phyloP scores from a whole-genome alignment of 2,113 vertebrate species.

The Pungitius pungitius region DNA sequence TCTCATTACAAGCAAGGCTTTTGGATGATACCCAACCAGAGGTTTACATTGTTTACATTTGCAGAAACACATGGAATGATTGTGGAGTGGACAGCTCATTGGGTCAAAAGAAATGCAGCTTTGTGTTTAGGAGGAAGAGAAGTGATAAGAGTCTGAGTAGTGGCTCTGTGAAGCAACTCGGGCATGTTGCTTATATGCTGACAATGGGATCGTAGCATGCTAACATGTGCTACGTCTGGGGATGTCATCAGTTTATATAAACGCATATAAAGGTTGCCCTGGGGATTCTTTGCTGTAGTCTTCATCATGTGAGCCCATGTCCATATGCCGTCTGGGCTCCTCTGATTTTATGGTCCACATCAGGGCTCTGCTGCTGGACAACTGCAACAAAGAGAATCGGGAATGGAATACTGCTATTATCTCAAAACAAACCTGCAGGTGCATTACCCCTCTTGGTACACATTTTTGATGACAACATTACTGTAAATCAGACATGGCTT shows the following conservation, averaged over 20 bases:
- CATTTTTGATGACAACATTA: too few species aligned
- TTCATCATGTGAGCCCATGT: conserved; percentile 26
- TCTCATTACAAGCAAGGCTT: background rate
- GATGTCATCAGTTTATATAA: background rate
- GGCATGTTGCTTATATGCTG: background rate
- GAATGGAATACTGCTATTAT: background rate
- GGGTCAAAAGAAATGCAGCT: too few species aligned
- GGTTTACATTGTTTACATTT: too few species aligned
- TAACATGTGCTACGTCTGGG: too few species aligned
- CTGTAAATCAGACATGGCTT: background rate
- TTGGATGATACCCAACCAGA: background rate
- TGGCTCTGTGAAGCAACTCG: too few species aligned
- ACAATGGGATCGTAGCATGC: background rate
- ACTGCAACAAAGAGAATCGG: background rate
- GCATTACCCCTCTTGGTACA: background rate
- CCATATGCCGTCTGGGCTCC: background rate
- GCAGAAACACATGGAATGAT: too few species aligned
- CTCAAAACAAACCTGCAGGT: background rate
- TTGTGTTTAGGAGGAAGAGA: too few species aligned
- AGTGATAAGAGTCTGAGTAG: too few species aligned
- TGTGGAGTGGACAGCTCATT: too few species aligned
- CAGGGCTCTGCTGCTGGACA: conserved; percentile 21
- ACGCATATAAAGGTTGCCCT: background rate
- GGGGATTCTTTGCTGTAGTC: conserved; percentile 37
- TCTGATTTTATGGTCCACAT: background rate